Evolutionary conservation across 2,113 vertebrate genomes (phyloP).

Genomic region (Natator depressus): DNA sequence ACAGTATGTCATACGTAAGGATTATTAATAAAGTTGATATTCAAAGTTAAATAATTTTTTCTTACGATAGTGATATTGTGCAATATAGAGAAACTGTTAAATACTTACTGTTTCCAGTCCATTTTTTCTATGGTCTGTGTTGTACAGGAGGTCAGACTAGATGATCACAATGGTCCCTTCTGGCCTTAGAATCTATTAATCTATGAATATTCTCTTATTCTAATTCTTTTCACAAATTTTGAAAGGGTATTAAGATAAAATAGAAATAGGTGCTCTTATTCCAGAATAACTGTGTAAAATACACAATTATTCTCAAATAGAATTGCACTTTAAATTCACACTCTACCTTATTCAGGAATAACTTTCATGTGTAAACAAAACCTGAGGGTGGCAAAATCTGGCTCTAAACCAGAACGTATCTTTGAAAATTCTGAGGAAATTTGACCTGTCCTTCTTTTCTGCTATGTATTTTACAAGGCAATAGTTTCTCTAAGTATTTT

Average conservation of each 20-base stretch:
- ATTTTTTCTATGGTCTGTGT: too few species aligned
- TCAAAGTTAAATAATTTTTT: too few species aligned
- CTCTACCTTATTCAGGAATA: not conserved
- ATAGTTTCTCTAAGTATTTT: not conserved
- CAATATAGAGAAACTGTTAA: too few species aligned
- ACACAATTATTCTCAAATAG: not conserved
- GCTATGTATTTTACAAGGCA: not conserved
- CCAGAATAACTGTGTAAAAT: not conserved
- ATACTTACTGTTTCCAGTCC: too few species aligned
- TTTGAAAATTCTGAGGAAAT: not conserved
- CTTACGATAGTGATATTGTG: too few species aligned
- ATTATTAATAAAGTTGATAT: too few species aligned
- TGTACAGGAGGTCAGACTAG: not conserved
- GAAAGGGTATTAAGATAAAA: not conserved
- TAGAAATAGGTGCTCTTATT: not conserved
- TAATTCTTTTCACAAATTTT: not conserved
- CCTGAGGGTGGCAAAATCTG: not conserved
- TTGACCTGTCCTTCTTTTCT: not conserved
- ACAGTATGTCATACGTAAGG: too few species aligned
- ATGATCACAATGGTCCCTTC: not conserved
- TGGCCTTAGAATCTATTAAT: not conserved
- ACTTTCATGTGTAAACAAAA: not conserved
- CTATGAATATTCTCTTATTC: not conserved
- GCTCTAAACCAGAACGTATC: not conserved
- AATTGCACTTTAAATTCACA: too few species aligned